Conservation (phyloP, 2,888 invertebrate genomes). For the Dendrolimus houi region DNA sequence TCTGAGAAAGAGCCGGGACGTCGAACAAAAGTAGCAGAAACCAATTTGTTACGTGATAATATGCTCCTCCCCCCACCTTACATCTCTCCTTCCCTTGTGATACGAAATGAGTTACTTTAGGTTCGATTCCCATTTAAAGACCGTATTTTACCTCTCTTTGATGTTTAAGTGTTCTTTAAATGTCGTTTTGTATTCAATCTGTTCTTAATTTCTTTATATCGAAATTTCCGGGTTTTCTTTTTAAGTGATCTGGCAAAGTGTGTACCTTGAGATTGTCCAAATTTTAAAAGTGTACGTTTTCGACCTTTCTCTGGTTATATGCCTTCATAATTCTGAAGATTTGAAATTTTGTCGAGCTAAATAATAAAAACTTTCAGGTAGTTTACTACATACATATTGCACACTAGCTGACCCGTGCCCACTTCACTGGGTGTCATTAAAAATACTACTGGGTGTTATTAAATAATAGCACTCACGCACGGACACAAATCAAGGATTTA, state of each 20-base stretch:
- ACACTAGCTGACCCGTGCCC: too few species aligned
- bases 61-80: conserved; percentile 40
- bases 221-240: neutral
- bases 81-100: conserved; percentile 14
- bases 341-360: too few species aligned
- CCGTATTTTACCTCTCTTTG: neutral
- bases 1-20: conserved; percentile 48
- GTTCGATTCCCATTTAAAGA: neutral
- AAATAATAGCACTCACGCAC: too few species aligned
- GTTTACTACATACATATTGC: too few species aligned
- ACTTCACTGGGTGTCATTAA: too few species aligned
- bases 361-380: too few species aligned
- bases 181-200: neutral
- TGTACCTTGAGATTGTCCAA: too few species aligned
- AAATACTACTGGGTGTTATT: too few species aligned
- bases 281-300: too few species aligned
- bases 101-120: conserved; percentile 32
- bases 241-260: neutral
- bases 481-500: too few species aligned
- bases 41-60: conserved; percentile 77
- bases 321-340: too few species aligned
- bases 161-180: conserved; percentile 2
- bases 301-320: too few species aligned
- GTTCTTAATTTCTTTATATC: neutral
- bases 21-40: conserved; percentile 72